Evolutionary conservation across 2,888 invertebrate species (phyloP).

Genomic region (Rhorus exstirpatorius): DNA sequence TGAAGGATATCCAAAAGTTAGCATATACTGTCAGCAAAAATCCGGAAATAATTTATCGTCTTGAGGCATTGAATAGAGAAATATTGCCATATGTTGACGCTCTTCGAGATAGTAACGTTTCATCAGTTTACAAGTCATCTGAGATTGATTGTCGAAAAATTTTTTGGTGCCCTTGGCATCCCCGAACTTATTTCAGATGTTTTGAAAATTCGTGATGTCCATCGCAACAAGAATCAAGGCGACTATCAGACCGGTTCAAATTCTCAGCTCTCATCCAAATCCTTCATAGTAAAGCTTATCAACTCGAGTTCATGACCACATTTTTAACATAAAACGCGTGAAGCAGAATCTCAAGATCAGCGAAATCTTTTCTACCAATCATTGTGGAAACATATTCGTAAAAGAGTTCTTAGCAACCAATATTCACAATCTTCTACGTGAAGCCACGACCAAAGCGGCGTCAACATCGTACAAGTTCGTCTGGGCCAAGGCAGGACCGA

Average conservation of each 20-base stretch:
- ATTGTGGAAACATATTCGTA: constrained; percentile 15
- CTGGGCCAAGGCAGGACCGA: background rate
- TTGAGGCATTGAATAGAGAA: too few species aligned
- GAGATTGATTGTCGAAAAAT: background rate
- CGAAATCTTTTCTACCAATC: background rate
- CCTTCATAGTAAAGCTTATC: constrained; percentile 19
- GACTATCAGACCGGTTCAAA: background rate
- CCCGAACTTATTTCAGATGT: background rate
- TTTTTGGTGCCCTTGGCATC: background rate
- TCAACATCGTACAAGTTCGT: background rate
- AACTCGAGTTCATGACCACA: background rate
- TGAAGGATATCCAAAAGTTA: too few species aligned
- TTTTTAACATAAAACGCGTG: constrained; percentile 9
- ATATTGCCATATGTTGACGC: too few species aligned
- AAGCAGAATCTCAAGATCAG: background rate
- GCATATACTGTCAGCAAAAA: too few species aligned
- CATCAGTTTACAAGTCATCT: background rate
- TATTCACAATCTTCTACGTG: background rate
- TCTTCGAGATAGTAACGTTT: too few species aligned
- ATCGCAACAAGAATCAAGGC: too few species aligned
- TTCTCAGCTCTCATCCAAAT: background rate
- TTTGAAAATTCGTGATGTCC: background rate
- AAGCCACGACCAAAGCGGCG: background rate
- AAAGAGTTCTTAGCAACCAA: constrained; percentile 30
- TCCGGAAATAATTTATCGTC: too few species aligned